Percentiles rank a stretch among this genome's conserved stretches.
Evolutionary conservation across 1,140 invertebrate genomes (phyloP).

Genomic region (Magallana ariakensis): DNA sequence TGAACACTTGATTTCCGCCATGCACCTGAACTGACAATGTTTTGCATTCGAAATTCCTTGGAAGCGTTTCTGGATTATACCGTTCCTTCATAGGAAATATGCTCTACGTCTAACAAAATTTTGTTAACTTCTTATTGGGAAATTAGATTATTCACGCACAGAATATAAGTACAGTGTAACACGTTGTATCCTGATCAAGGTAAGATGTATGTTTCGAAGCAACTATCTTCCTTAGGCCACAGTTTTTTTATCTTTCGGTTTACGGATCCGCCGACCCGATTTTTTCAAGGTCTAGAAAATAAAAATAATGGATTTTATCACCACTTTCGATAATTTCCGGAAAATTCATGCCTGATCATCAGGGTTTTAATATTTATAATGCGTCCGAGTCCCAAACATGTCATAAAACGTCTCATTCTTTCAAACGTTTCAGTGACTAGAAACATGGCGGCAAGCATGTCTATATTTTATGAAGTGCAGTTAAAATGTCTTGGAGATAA

Average conservation of each 20-base stretch:
- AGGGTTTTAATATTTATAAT: too few relatives aligned
- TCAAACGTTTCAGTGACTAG: constrained; percentile 15
- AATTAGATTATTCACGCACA: not conserved
- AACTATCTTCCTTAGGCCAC: too few relatives aligned
- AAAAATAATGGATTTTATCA: too few relatives aligned
- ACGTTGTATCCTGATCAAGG: not conserved
- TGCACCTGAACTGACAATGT: constrained; percentile 14
- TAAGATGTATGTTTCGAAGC: too few relatives aligned
- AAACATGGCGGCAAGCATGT: constrained; percentile 14
- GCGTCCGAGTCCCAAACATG: constrained; percentile 7
- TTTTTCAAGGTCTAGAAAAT: constrained; percentile 16
- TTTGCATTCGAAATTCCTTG: constrained; percentile 15
- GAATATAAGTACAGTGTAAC: constrained; percentile 16
- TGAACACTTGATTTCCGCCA: constrained; percentile 1
- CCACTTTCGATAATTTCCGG: too few relatives aligned
- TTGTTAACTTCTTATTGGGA: too few relatives aligned
- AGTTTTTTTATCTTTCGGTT: not conserved
- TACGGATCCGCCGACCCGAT: constrained; percentile 3
- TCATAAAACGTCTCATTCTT: constrained; percentile 7
- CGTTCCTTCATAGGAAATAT: constrained; percentile 7
- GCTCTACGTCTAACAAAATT: too few relatives aligned
- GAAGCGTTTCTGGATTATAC: constrained; percentile 15
- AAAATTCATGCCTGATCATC: too few relatives aligned
- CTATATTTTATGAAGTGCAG: constrained; percentile 10
- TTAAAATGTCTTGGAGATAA: too few relatives aligned